Percentiles rank a stretch among this genome's conserved stretches.
Conservation (phyloP, 2,113 vertebrate genomes). For the Gavia stellata region DNA sequence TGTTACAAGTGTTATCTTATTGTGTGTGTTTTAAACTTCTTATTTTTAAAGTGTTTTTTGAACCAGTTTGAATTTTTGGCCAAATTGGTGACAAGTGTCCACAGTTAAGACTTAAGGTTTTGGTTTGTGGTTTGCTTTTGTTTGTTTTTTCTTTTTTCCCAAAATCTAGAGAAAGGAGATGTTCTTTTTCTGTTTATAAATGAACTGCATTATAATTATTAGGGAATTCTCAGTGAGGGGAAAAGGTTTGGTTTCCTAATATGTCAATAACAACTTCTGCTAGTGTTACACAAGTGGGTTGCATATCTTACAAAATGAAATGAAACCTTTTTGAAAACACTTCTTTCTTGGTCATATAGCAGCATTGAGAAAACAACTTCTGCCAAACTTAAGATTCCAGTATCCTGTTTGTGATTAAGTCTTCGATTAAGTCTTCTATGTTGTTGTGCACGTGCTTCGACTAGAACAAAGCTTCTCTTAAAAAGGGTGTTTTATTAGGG, state of each 20-base stretch:
- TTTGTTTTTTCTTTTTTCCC: too few species aligned
- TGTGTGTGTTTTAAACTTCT: not conserved
- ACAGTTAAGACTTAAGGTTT: not conserved
- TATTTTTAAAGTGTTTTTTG: not conserved
- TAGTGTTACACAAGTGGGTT: not conserved
- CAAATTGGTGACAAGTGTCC: not conserved
- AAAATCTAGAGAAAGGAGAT: not conserved
- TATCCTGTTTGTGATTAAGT: not conserved
- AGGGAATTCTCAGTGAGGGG: not conserved
- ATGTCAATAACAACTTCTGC: not conserved
- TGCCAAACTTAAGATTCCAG: not conserved
- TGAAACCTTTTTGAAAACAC: not conserved
- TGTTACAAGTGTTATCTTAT: not conserved
- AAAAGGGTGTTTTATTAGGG: not conserved
- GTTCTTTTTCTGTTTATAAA: not conserved
- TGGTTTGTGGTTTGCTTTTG: not conserved
- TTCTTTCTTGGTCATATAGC: not conserved
- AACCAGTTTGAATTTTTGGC: not conserved
- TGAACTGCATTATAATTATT: not conserved
- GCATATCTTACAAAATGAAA: not conserved
- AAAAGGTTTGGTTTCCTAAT: not conserved
- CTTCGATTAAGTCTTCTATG: not conserved
- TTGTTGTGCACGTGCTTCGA: rapidly evolving
- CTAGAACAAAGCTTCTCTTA: not conserved
- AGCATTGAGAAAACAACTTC: not conserved